Evolutionary conservation across 2,797 vertebrate species (phyloP).

Genomic region (Oreochromis grahami): DNA sequence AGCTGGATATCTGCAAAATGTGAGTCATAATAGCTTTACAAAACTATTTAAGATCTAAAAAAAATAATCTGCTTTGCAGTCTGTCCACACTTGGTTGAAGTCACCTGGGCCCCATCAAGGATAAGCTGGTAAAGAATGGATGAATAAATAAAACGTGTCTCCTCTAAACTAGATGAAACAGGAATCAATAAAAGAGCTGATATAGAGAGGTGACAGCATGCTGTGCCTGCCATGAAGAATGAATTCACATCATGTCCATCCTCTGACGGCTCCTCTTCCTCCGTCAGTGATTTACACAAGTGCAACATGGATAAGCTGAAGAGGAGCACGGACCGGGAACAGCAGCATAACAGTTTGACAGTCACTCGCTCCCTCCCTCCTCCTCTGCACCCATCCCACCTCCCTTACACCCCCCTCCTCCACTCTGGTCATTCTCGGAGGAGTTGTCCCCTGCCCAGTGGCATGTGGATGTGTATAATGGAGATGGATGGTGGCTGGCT

Average conservation of each 20-base stretch:
- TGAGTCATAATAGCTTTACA: not conserved
- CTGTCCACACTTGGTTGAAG: not conserved
- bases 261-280: conserved; percentile 8
- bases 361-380: conserved; percentile 5
- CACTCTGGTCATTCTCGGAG: conserved; percentile 50
- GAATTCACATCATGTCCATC: conserved; percentile 25
- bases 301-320: conserved; percentile 18
- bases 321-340: conserved; percentile 24
- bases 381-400: not conserved
- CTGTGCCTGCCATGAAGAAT: not conserved
- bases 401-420: not conserved
- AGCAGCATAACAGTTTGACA: conserved; percentile 52
- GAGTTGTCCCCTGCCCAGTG: conserved; percentile 66
- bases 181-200: conserved; percentile 3
- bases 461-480: conserved; percentile 74
- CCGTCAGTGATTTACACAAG: conserved; percentile 37
- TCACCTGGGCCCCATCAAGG: not conserved
- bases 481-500: conserved; percentile 75
- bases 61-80: not conserved
- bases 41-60: not conserved
- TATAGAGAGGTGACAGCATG: not conserved
- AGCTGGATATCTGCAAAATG: not conserved
- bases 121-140: not conserved
- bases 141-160: not conserved
- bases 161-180: not conserved